Percentiles rank a stretch among this genome's conserved stretches.
Conservation (phyloP, 2,888 invertebrate genomes). For the Galerucella calmariensis region DNA sequence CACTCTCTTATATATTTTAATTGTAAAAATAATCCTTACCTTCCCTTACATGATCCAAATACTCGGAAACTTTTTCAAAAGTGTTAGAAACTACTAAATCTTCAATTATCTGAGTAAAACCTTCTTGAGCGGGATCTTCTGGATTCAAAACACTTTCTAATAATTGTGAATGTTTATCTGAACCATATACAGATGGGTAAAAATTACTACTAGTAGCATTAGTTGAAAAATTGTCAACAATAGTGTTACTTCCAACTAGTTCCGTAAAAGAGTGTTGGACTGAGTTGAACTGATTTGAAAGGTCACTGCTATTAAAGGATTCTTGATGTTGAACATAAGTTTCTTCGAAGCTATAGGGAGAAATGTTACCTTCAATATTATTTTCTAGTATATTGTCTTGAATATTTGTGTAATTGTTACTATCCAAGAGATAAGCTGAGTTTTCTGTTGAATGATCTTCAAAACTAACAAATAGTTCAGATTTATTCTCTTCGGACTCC, state of each 20-base stretch:
- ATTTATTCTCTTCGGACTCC: background rate
- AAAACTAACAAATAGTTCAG: background rate
- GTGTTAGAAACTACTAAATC: background rate
- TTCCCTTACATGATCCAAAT: conserved; percentile 6
- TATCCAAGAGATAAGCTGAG: background rate
- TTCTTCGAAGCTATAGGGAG: conserved; percentile 1
- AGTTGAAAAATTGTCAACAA: conserved; percentile 11
- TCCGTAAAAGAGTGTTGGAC: conserved; percentile 6
- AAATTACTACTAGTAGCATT: background rate
- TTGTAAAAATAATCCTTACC: conserved; percentile 5
- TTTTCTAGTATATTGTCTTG: background rate
- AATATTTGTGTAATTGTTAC: background rate
- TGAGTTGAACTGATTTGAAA: background rate
- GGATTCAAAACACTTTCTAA: background rate
- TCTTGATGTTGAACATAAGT: background rate
- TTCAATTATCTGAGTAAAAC: background rate
- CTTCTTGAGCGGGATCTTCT: background rate
- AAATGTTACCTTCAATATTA: background rate
- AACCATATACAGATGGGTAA: background rate
- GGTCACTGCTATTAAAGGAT: background rate
- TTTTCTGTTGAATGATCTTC: conserved; percentile 1
- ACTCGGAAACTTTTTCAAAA: background rate
- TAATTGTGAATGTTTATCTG: background rate
- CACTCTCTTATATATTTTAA: background rate
- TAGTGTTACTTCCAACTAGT: conserved; percentile 19